Base-by-base conservation (phyloP, 2,797 vertebrate species). In the Gorsachius magnificus region DNA sequence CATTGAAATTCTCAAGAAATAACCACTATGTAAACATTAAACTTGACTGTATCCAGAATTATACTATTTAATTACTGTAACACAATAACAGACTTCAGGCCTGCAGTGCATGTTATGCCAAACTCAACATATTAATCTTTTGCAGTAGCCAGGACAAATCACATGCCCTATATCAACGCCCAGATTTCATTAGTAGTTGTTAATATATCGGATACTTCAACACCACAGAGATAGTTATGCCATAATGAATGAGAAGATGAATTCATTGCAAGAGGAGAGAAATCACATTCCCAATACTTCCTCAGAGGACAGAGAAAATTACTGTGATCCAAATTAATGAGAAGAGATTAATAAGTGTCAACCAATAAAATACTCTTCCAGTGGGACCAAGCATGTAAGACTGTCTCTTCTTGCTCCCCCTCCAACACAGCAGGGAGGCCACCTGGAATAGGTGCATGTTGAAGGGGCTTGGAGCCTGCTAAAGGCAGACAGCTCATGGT, bases 261-360 rank as follows among this genome's bases (percentile, higher is more conserved):
- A 94, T 91, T 80, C 48, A 78, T 91, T 85, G n/a, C 0, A 25
- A 83, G 58, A 88, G 48, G 57, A 85, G 46, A 83, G 89, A 83
- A 94, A 89, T 91, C 74, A 68, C 46, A 48, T 77, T 92, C 76
- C 75, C 38, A 78, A 46, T 75, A 71, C 63, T 74, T 87, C 74
- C 69, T 71, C 74, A 77, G 70, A 93, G 87, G 87, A 87, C 53
- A 83, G 31, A 81, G 89, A 90, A 88, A 93, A 95, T 94, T 81
- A 69, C 74, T 82, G 65, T 35, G 41, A 76, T 74, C 17, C 64
- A 89, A 86, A 90, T 94, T 91, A 94, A 96, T 74, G 79, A 87
- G 83, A 79, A 29, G 10, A 95, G 60, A 90, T 95, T 90, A 93
- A 74, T 88, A 93, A 87, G 57, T 71, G 74, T 89, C 80, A 77